A percentile compares a stretch with the other conserved stretches of the same genome.
These are phyloP conservation scores for Chalcosyrphus nemorum DNA, from an alignment of 2,888 invertebrate genomes.

Conservation along the genomic window DNA sequence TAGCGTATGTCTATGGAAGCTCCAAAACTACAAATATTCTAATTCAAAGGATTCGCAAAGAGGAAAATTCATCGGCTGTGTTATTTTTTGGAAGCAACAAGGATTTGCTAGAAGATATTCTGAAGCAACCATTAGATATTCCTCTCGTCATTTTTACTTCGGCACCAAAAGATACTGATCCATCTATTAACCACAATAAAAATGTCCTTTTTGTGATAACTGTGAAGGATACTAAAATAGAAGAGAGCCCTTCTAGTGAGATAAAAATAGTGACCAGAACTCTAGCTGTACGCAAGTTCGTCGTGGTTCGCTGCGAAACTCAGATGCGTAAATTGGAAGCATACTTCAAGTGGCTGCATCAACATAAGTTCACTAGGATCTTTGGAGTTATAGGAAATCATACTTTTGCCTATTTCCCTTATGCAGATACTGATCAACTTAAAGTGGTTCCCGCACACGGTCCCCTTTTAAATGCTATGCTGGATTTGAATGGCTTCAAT, in stretches of 20 bases:
- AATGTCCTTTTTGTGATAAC: neutral
- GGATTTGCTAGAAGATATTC: neutral
- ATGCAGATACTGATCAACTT: neutral
- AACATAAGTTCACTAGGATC: conserved; percentile 17
- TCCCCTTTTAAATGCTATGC: neutral
- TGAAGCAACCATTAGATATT: too few relatives aligned
- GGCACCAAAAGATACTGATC: neutral
- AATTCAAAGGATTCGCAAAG: neutral
- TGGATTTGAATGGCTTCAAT: neutral
- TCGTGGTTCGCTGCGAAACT: neutral
- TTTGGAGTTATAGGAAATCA: neutral
- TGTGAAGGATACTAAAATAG: neutral
- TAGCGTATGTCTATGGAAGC: neutral
- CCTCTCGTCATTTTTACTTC: neutral
- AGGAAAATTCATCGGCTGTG: neutral
- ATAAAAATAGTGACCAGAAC: neutral
- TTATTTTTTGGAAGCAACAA: neutral
- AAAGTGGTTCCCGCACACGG: neutral
- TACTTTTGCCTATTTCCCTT: neutral
- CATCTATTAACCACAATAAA: neutral
- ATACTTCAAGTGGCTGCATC: neutral
- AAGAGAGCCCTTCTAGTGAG: neutral
- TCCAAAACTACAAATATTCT: neutral
- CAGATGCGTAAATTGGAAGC: neutral
- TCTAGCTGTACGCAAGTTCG: neutral